phyloP scores from a whole-genome alignment of 2,113 vertebrate genomes.

The Epinephelus moara region DNA sequence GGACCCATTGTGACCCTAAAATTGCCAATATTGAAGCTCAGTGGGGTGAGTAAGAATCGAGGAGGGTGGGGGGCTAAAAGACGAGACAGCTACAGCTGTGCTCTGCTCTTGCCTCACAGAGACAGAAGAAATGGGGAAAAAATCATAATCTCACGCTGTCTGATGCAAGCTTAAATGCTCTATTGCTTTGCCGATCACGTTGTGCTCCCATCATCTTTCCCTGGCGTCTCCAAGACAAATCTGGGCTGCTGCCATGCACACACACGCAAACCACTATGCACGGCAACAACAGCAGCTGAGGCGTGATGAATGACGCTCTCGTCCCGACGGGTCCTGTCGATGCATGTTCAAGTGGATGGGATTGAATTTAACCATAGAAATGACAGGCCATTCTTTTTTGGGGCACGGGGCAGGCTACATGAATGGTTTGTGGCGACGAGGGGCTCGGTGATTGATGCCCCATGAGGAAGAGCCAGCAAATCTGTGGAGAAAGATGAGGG shows the following conservation, averaged over 20 bases:
- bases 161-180: constrained; percentile 87
- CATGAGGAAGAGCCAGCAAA: constrained; percentile 67
- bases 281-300: constrained; percentile 75
- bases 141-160: constrained; percentile 85
- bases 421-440: constrained; percentile 80
- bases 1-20: constrained; percentile 81
- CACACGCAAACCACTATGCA: constrained; percentile 75
- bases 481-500: constrained; percentile 65
- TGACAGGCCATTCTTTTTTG: constrained; percentile 86
- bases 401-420: constrained; percentile 78
- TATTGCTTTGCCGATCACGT: constrained; percentile 88
- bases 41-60: constrained; percentile 67
- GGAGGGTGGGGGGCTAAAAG: constrained; percentile 48
- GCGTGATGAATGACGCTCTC: constrained; percentile 84
- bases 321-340: constrained; percentile 84
- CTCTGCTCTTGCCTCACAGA: constrained; percentile 67
- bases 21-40: constrained; percentile 80
- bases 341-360: constrained; percentile 87
- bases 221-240: constrained; percentile 84
- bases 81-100: constrained; percentile 72
- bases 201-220: constrained; percentile 85
- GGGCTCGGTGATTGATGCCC: constrained; percentile 83
- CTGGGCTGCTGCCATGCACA: constrained; percentile 77
- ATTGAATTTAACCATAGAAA: constrained; percentile 89
- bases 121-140: constrained; percentile 69